Evolutionary conservation across 2,888 invertebrate species (phyloP), one percentile per base, ranked within the genome.

Genomic region (Pilophorus perplexus): DNA sequence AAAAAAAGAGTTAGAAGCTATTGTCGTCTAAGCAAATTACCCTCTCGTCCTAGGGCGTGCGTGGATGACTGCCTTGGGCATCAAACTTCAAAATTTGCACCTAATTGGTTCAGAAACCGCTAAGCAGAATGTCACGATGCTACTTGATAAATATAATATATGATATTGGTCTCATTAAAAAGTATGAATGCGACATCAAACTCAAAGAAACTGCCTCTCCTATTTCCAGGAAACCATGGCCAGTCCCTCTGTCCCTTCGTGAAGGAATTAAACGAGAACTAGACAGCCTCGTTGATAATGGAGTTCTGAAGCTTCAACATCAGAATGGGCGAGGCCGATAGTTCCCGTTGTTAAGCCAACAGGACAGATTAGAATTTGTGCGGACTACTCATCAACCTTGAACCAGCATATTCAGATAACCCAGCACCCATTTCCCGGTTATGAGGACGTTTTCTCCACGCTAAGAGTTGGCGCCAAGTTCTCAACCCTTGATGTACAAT

Each of bases 341-440:
- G 76, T 76, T 2, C 73, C 75, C 1, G 72, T 77, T 1, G 57
- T 74, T 1, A 77, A 77, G 69, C 71, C 69, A 6, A 72, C 75
- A 66, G 75, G 74, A 0, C 44, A 67, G 46, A 68, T 75, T 3
- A 55, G 75, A 16, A 68, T 76, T 14, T 76, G 76, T 66, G 75
- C 74, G 0, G 75, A 77, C 69, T 75, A 70, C 59, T 73, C 72
- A 57, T 54, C 74, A 0, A 76, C 75, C 0, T 20, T 77, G 10
- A 77, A 76, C 68, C 71, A 50, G 50, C 50, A 50, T 22, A 50
- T 50, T n/a, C 23, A 50, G 25, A 27, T 50, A 25, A 50, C 50
- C 20, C 50, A 50, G n/a, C 48, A 48, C n/a, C 48, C 48, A n/a
- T 48, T 48, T 23, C 48, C 48, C 6, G 48, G 48, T 8, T 48